Base-by-base conservation (phyloP, 2,797 vertebrate genomes). In the Kryptopterus vitreolus region DNA sequence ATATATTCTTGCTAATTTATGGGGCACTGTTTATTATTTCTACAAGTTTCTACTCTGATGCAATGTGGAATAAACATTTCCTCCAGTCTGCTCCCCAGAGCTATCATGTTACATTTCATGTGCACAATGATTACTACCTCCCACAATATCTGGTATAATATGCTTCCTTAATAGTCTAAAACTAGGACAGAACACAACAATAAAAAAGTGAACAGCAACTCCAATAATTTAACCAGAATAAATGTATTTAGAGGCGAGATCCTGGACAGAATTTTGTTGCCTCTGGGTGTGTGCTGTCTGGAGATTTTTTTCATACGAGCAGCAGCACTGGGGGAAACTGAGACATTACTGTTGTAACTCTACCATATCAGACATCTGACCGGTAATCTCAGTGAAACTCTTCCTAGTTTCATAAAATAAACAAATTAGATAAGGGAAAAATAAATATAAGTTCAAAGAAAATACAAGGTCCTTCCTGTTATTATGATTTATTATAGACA, bases 41-140 rank as follows among this genome's bases (percentile, higher is more conserved):
- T 33, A 50, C 68, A 48, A 4, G 29, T 50, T 71, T 62, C 18
- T 50, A 46, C 38, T 58, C 29, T 24, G 53, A 38, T 66, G 35
- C 53, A 69, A 69, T 22, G 29, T 31, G 38, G 10, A 69, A 57
- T 26, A 50, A 69, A 22, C 29, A 52, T 15, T 43, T 61, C 22
- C 66, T 77, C 46, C 18, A 31, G 61, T 70, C 35, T 43, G 18
- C 22, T 77, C 58, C 66, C 46, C 2, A n/a, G 50, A 24, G 58
- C 66, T 35, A 73, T 78, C 75, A 57, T 78, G 29, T 69, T 22
- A 59, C 55, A 53, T 59, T 70, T 52, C 31, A 62, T 78, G 69
- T 66, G 59, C 61, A 79, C 63, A 80, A 20, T 68, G 61, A 82
- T 78, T 66, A 78, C 22, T 58, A 78, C 71, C 50, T 72, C 26